A percentile compares a stretch with the other conserved stretches of the same genome.
Conservation (phyloP, 2,888 invertebrate genomes). For the Dicyrtomina minuta region DNA sequence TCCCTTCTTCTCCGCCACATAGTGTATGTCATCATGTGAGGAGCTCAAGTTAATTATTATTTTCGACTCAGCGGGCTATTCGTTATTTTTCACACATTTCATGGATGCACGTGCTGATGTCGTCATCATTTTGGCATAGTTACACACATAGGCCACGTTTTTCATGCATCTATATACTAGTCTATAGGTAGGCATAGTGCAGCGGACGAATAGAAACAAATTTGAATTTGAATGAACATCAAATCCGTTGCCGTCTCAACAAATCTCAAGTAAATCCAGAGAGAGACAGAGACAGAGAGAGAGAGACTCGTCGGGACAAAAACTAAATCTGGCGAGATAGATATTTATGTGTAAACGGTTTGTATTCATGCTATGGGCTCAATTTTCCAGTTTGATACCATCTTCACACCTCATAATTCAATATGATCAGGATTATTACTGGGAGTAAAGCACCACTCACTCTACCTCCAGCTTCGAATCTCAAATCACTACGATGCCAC, state of each 20-base stretch:
- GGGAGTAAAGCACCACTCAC: constrained; percentile 8
- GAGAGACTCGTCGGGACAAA: neutral
- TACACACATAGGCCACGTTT: no score
- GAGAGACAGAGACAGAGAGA: neutral
- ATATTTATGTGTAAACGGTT: no score
- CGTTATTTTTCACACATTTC: constrained; percentile 26
- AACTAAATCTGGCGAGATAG: no score
- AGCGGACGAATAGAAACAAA: neutral
- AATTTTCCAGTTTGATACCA: constrained; percentile 24
- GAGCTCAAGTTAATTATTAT: constrained; percentile 31
- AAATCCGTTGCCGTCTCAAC: neutral
- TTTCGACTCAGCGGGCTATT: constrained; percentile 15
- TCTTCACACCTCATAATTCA: constrained; percentile 32
- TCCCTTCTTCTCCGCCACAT: neutral
- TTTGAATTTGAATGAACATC: neutral
- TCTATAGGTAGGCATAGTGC: neutral
- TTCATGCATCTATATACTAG: neutral
- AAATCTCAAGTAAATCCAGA: neutral
- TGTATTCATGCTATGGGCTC: neutral
- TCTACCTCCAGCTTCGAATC: neutral
- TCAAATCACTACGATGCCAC: neutral
- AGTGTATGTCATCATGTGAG: constrained; percentile 21
- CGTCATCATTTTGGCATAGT: constrained; percentile 21
- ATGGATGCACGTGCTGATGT: constrained; percentile 20
- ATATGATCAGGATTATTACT: neutral